Conservation (phyloP, 2,888 invertebrate genomes). For the Rhagophthalmus giganteus region DNA sequence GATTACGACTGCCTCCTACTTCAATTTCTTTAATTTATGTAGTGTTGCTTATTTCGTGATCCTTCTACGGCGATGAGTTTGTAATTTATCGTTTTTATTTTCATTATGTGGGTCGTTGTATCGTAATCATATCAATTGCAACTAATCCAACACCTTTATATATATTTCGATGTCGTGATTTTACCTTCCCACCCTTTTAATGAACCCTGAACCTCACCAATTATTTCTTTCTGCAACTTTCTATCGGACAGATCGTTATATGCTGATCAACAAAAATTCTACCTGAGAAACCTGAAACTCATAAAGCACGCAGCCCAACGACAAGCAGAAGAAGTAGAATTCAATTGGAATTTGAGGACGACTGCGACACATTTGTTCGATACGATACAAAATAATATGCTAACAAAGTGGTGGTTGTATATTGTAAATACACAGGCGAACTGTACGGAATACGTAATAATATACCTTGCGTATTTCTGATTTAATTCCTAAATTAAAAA, state of each 20-base stretch:
- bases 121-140: conserved; percentile 4
- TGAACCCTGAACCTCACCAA: too few species aligned
- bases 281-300: neutral
- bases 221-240: too few species aligned
- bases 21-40: conserved; percentile 35
- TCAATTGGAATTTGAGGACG: neutral
- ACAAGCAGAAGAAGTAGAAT: neutral
- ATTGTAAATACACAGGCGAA: too few species aligned
- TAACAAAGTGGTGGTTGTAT: too few species aligned
- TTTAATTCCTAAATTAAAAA: too few species aligned
- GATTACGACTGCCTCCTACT: conserved; percentile 30
- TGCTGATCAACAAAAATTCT: neutral
- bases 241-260: neutral
- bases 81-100: conserved; percentile 20
- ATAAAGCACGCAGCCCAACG: neutral
- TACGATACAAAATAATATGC: neutral
- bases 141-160: conserved; percentile 15
- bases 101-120: conserved; percentile 18
- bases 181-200: conserved; percentile 6
- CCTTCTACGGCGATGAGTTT: conserved; percentile 15
- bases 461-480: too few species aligned
- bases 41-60: conserved; percentile 34
- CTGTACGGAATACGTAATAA: too few species aligned
- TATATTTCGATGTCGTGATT: conserved; percentile 18
- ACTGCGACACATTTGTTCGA: neutral